A percentile compares a stretch with the other conserved stretches of the same genome.
Evolutionary conservation across 2,113 vertebrate genomes (phyloP).

Genomic region (Stegostoma tigrinum): DNA sequence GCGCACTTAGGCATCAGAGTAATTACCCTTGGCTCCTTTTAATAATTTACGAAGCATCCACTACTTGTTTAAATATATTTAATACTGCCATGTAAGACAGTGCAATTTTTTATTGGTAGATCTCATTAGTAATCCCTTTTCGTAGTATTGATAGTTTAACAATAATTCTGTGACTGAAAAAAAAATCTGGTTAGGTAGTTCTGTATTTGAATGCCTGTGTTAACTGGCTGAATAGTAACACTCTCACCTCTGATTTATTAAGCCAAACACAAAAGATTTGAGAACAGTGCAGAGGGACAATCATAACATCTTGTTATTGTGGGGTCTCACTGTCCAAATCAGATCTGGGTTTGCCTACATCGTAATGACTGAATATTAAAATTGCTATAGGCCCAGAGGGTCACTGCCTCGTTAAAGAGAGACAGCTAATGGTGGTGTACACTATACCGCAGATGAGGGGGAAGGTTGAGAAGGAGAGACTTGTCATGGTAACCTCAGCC

Average conservation of each 20-base stretch:
- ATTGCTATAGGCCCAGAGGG: too few relatives aligned
- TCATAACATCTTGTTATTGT: too few relatives aligned
- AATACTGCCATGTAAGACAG: neutral
- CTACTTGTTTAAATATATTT: neutral
- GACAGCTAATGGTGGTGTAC: too few relatives aligned
- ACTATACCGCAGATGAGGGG: too few relatives aligned
- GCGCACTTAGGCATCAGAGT: neutral
- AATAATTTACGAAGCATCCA: neutral
- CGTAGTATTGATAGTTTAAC: neutral
- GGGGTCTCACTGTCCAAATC: too few relatives aligned
- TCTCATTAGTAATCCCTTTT: neutral
- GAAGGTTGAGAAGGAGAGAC: too few relatives aligned
- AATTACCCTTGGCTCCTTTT: neutral
- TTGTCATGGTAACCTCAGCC: too few relatives aligned
- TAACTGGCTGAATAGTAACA: neutral
- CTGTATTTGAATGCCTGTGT: neutral
- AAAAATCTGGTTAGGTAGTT: neutral
- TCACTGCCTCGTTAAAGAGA: too few relatives aligned
- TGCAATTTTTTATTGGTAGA: neutral
- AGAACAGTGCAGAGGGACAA: too few relatives aligned
- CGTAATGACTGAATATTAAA: too few relatives aligned
- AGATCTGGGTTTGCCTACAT: too few relatives aligned
- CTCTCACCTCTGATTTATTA: neutral
- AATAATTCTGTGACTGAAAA: neutral
- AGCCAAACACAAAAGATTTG: too few relatives aligned